A percentile compares a stretch with the other conserved stretches of the same genome.
Evolutionary conservation across 2,113 vertebrate genomes (phyloP).

Genomic region (Patagioenas fasciata): DNA sequence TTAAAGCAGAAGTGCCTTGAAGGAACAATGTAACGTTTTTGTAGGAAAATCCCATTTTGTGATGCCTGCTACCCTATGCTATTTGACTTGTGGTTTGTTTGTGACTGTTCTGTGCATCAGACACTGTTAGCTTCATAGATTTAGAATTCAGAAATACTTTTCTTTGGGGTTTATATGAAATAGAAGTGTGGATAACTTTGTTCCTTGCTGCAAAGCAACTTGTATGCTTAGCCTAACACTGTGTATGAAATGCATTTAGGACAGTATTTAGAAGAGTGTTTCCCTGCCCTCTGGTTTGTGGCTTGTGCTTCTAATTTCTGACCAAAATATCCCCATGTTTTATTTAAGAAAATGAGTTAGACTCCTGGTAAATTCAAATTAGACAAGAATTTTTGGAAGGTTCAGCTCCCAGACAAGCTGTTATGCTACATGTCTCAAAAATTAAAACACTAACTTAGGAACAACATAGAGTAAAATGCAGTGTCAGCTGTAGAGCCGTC

Average conservation of each 20-base stretch:
- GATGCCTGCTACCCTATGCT: not conserved
- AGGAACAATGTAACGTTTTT: not conserved
- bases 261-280: not conserved
- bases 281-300: not conserved
- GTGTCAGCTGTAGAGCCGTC: not conserved
- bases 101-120: not conserved
- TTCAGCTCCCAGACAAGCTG: not conserved
- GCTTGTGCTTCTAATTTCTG: not conserved
- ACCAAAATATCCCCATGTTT: not conserved
- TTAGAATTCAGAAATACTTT: not conserved
- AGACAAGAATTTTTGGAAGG: not conserved
- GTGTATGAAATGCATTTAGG: not conserved
- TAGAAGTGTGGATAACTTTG: not conserved
- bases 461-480: not conserved
- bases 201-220: not conserved
- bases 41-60: not conserved
- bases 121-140: too few relatives aligned
- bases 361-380: not conserved
- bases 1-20: not conserved
- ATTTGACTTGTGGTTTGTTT: not conserved
- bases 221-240: not conserved
- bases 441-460: not conserved
- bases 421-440: not conserved
- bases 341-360: not conserved
- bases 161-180: not conserved